Base-by-base conservation (phyloP, 2,888 invertebrate genomes). In the Apocheima hispidaria region DNA sequence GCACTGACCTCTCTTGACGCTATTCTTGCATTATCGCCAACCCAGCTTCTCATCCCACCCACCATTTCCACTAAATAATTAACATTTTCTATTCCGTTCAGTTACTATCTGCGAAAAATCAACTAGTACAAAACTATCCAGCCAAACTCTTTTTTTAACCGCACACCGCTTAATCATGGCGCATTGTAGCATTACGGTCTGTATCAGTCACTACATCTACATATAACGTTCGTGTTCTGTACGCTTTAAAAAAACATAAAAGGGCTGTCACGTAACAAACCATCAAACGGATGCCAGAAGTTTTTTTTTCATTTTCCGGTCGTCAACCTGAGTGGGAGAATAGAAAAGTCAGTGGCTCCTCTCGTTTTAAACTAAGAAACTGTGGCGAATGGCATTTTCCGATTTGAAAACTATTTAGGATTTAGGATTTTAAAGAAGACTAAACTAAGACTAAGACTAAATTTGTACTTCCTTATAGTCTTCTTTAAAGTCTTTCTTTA, bases 261-360 rank as follows among this genome's bases (percentile, higher is more conserved):
- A 82, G 78, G 73, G 74, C 75, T 70, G 71, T 73, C 75, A 70
- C 71, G 78, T 77, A 73, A 72, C 72, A 56, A 59, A 69, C 65
- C 60, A 64, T 60, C 71, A 71, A 70, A 71, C 76, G 70, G 78
- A 73, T 81, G 82, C 83, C 83, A 84, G 82, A 76, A 76, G 69
- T 71, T 77, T 82, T 73, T 76, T 77, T 74, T 74, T 71, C 70
- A 71, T 71, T 76, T 75, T 65, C 70, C 75, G 76, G 75, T 76
- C 82, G 68, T 49, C 72, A 78, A 82, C 70, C 59, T 68, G 41
- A 51, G 66, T 67, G 65, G 63, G 72, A 74, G 68, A 75, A 72
- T 73, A 74, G 78, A 69, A 71, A 75, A 77, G 76, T 76, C 79
- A 68, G 57, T 66, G 73, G 70, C 73, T 76, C 67, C 65, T 68